These are phyloP conservation scores for Caenorhabditis sp. DNA, from an alignment of 2,888 invertebrate species.

Conservation along the genomic window DNA sequence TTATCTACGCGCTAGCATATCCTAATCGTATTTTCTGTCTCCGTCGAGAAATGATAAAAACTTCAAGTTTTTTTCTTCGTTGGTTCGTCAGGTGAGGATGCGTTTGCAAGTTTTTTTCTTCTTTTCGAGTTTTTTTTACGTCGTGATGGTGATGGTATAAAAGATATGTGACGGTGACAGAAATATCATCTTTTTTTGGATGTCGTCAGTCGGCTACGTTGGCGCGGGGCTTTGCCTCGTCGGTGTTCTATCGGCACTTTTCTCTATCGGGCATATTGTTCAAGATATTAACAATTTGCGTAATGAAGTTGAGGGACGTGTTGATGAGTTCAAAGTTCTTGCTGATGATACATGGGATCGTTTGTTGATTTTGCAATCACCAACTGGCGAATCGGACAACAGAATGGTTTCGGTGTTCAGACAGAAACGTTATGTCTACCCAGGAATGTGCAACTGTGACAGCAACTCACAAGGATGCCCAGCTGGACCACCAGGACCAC, in stretches of 20 bases:
- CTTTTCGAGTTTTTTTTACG: constrained; percentile 19
- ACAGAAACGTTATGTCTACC: constrained; percentile 50
- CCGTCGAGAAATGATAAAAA: constrained; percentile 4
- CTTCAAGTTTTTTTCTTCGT: constrained; percentile 37
- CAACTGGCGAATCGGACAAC: constrained; percentile 49
- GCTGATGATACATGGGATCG: constrained; percentile 60
- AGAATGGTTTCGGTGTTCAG: constrained; percentile 48
- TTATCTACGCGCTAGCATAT: neutral
- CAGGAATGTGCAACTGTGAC: constrained; percentile 57
- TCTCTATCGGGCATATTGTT: constrained; percentile 52
- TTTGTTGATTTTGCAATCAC: constrained; percentile 52
- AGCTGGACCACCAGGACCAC: constrained; percentile 57
- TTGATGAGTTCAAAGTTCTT: constrained; percentile 51
- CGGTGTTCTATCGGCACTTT: constrained; percentile 49
- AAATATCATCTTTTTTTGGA: constrained; percentile 6
- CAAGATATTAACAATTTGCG: constrained; percentile 53
- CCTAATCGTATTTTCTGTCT: neutral
- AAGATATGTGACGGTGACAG: neutral
- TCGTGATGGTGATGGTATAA: neutral
- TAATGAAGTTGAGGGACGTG: constrained; percentile 46
- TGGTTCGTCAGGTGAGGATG: neutral
- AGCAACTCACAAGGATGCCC: constrained; percentile 54
- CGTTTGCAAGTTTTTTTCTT: constrained; percentile 18
- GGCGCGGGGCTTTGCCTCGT: constrained; percentile 49
- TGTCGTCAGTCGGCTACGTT: constrained; percentile 46